These are phyloP conservation scores for Sminthurides bifidus DNA, from an alignment of 1,140 invertebrate genomes.

Conservation along the genomic window DNA sequence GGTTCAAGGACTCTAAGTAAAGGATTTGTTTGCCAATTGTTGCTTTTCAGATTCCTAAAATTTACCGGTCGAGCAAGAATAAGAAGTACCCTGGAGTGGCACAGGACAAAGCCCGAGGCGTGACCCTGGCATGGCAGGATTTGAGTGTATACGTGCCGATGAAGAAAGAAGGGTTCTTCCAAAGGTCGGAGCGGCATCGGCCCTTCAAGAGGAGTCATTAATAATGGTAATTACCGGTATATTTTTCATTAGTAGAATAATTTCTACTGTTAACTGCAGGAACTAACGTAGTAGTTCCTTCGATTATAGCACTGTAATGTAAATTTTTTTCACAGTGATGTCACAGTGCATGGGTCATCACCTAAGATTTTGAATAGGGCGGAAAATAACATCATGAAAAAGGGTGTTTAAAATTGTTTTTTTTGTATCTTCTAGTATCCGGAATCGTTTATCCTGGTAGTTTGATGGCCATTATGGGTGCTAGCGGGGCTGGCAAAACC, in stretches of 20 bases:
- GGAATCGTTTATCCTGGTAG: slow-evolving; percentile 38
- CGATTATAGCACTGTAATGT: slow-evolving; percentile 5
- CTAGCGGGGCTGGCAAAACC: slow-evolving; percentile 40
- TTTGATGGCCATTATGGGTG: slow-evolving; percentile 34
- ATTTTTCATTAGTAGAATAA: background rate
- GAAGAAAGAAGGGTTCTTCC: slow-evolving; percentile 38
- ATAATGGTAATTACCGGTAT: slow-evolving; percentile 45
- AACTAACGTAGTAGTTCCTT: background rate
- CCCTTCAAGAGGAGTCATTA: slow-evolving; percentile 54
- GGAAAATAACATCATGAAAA: slow-evolving; percentile 20
- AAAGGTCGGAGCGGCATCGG: slow-evolving; percentile 12
- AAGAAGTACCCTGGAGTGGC: too few species aligned
- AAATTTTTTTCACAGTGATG: background rate
- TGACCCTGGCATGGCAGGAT: slow-evolving; percentile 39
- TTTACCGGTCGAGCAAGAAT: too few species aligned
- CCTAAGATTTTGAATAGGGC: slow-evolving; percentile 18
- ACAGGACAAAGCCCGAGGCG: too few species aligned
- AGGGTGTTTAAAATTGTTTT: background rate
- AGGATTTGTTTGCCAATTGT: too few species aligned
- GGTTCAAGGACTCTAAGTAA: too few species aligned
- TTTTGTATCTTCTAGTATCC: slow-evolving; percentile 32
- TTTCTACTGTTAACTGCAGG: background rate
- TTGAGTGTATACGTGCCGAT: slow-evolving; percentile 50
- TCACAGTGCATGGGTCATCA: slow-evolving; percentile 1
- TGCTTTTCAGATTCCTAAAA: too few species aligned